Conservation (phyloP, 2,113 vertebrate genomes). For the Lophura nycthemera region DNA sequence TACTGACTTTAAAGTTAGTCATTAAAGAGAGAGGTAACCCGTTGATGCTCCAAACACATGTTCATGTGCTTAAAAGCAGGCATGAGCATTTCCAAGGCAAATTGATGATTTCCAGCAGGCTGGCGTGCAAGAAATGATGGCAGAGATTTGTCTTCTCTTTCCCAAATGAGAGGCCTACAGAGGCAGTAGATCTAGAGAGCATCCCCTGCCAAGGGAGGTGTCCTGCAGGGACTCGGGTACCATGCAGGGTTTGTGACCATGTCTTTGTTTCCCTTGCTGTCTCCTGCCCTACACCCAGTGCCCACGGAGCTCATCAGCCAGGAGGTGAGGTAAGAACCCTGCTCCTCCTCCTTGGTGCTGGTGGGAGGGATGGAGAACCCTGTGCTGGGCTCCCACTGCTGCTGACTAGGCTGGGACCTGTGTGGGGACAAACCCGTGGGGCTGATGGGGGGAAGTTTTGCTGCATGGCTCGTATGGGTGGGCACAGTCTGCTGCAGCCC, state of each 20-base stretch:
- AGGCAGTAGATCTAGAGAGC: background rate
- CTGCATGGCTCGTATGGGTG: background rate
- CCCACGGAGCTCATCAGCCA: conserved; percentile 89
- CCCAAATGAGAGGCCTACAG: rapidly evolving
- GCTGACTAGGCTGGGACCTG: background rate
- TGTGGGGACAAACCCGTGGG: rapidly evolving
- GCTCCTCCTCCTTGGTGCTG: background rate
- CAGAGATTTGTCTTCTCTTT: background rate
- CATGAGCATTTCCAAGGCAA: background rate
- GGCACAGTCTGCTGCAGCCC: rapidly evolving
- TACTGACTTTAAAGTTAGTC: background rate
- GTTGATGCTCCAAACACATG: background rate
- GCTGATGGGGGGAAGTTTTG: background rate
- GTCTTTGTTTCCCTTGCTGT: conserved; percentile 21
- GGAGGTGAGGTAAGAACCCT: conserved; percentile 92
- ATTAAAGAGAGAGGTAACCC: background rate
- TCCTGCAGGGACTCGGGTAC: rapidly evolving
- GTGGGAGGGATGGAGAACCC: background rate
- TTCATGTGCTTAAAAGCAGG: background rate
- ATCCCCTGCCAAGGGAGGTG: background rate
- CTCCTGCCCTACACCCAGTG: conserved; percentile 54
- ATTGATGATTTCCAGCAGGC: background rate
- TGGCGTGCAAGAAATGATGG: background rate
- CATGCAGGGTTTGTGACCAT: background rate
- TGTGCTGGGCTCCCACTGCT: rapidly evolving